A percentile compares a stretch with the other conserved stretches of the same genome.
These are phyloP conservation scores for Drosophila pseudoananassae DNA, from an alignment of 1,140 invertebrate species.

Conservation along the genomic window DNA sequence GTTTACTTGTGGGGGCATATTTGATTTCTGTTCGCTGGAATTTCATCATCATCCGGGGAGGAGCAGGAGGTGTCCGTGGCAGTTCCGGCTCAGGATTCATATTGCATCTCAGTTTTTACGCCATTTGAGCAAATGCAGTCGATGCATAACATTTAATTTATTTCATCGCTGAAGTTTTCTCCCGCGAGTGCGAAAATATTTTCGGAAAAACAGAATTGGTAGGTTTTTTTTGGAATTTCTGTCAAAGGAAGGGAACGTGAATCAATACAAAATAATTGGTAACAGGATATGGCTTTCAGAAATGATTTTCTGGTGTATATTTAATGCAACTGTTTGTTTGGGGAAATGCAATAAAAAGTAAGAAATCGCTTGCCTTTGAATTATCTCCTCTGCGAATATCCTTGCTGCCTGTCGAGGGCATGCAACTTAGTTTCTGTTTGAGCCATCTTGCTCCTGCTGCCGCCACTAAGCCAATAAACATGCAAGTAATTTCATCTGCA, in stretches of 20 bases:
- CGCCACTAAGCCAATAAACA: slow-evolving; percentile 41
- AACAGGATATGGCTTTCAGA: not conserved
- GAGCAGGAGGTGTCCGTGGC: slow-evolving; percentile 13
- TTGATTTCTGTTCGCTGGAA: slow-evolving; percentile 61
- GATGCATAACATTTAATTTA: slow-evolving; percentile 41
- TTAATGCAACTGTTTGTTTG: not conserved
- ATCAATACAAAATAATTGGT: not conserved
- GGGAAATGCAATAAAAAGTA: not conserved
- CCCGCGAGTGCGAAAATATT: slow-evolving; percentile 18
- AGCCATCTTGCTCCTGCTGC: not conserved
- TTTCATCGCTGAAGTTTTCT: slow-evolving; percentile 4
- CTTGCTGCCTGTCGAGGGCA: not conserved
- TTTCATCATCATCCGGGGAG: slow-evolving; percentile 21
- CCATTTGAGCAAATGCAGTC: slow-evolving; percentile 55
- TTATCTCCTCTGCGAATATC: not conserved
- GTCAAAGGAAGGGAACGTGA: not conserved
- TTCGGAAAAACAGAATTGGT: slow-evolving; percentile 6
- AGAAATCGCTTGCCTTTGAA: not conserved
- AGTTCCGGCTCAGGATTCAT: slow-evolving; percentile 34
- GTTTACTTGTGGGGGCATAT: slow-evolving; percentile 64
- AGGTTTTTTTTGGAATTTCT: slow-evolving; percentile 4
- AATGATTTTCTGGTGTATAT: too few relatives aligned
- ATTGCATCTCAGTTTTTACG: slow-evolving; percentile 58
- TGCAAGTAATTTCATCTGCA: slow-evolving; percentile 65
- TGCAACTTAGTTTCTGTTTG: not conserved